phyloP scores from a whole-genome alignment of 2,797 vertebrate genomes.

The Aselliscus stoliczkanus region DNA sequence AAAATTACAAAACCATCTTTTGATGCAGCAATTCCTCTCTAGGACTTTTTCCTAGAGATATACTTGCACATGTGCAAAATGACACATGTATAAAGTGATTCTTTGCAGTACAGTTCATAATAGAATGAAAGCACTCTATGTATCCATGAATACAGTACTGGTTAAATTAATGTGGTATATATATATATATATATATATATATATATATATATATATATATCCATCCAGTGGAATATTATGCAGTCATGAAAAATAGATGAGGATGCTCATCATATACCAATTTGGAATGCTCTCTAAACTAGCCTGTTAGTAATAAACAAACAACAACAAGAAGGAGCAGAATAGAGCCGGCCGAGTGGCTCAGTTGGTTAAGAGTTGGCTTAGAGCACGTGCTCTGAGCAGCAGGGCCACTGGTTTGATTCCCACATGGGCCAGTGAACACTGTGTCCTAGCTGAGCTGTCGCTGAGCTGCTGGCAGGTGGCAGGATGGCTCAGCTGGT shows the following conservation, averaged over 20 bases:
- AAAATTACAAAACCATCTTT: background rate
- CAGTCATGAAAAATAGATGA: background rate
- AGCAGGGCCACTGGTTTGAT: no score
- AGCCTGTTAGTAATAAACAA: background rate
- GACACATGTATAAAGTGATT: background rate
- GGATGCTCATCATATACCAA: background rate
- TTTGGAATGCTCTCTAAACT: constrained; percentile 9
- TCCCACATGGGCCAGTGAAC: no score
- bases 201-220: no score
- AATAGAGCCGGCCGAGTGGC: no score
- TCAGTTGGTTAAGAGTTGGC: no score
- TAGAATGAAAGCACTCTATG: background rate
- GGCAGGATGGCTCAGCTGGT: no score
- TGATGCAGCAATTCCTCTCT: background rate
- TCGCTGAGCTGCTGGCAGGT: no score
- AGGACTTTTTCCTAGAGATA: background rate
- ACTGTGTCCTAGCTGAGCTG: no score
- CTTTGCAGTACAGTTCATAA: background rate
- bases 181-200: no score
- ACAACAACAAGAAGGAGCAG: background rate
- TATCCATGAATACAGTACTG: background rate
- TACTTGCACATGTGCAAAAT: background rate
- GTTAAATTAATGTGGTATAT: background rate
- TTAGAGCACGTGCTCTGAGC: no score
- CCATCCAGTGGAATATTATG: background rate